A percentile compares a stretch with the other conserved stretches of the same genome.
These are phyloP conservation scores for Gnatocerus cornutus DNA, from an alignment of 2,888 invertebrate genomes.

Conservation along the genomic window DNA sequence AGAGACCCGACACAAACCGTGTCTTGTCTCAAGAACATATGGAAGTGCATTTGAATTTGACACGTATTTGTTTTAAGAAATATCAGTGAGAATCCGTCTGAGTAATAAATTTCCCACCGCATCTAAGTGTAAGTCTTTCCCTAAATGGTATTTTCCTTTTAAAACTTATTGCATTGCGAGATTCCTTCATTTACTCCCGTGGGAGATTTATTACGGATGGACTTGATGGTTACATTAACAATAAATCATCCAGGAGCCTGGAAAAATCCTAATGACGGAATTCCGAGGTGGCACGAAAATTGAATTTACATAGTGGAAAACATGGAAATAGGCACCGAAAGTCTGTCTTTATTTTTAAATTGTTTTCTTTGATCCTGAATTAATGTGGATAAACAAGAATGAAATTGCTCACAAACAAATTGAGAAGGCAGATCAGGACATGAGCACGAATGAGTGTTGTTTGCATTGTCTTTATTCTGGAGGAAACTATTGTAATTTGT, in stretches of 20 bases:
- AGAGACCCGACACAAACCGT: conserved; percentile 9
- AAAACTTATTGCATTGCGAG: not conserved
- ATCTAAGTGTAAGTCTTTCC: not conserved
- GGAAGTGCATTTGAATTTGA: conserved; percentile 21
- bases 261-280: not conserved
- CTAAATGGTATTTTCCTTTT: conserved; percentile 1
- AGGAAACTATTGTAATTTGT: conserved; percentile 1
- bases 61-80: conserved; percentile 15
- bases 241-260: conserved; percentile 4
- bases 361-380: conserved; percentile 26
- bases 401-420: conserved; percentile 17
- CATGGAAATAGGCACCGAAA: not conserved
- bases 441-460: conserved; percentile 17
- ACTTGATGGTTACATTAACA: conserved; percentile 2
- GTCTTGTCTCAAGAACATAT: not conserved
- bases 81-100: not conserved
- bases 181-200: not conserved
- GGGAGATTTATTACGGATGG: conserved; percentile 12
- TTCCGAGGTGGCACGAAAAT: not conserved
- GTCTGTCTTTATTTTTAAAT: conserved; percentile 14
- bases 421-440: conserved; percentile 29
- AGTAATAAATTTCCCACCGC: not conserved
- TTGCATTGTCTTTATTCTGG: conserved; percentile 21
- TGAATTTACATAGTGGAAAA: conserved; percentile 22
- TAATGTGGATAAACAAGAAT: conserved; percentile 22